phyloP scores from a whole-genome alignment of 2,888 invertebrate genomes.

The Carpatolechia fugitivella region DNA sequence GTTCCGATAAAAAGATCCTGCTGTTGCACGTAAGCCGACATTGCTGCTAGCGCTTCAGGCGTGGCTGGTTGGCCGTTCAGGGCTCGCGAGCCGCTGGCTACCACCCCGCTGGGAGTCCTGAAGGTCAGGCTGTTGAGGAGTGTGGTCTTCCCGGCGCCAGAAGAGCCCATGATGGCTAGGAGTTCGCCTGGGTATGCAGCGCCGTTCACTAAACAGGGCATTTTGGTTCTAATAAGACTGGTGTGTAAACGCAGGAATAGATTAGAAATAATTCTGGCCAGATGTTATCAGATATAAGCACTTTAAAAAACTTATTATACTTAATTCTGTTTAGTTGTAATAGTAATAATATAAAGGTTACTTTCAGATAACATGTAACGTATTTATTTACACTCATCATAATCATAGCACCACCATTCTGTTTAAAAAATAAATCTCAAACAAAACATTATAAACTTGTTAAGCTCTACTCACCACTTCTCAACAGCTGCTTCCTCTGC shows the following conservation, averaged over 20 bases:
- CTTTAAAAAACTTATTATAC: too few species aligned
- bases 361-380: too few species aligned
- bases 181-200: conserved; percentile 92
- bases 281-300: too few species aligned
- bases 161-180: conserved; percentile 92
- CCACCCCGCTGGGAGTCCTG: conserved; percentile 84
- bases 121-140: conserved; percentile 93
- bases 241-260: too few species aligned
- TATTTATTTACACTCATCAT: too few species aligned
- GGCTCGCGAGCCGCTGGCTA: conserved; percentile 79
- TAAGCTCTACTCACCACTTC: conserved; percentile 78
- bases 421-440: too few species aligned
- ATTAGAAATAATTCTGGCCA: too few species aligned
- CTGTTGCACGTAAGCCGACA: conserved; percentile 96
- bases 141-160: conserved; percentile 97
- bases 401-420: too few species aligned
- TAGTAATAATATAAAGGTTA: too few species aligned
- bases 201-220: conserved; percentile 82
- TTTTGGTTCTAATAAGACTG: too few species aligned
- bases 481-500: conserved; percentile 85
- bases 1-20: conserved; percentile 95
- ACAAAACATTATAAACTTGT: neutral
- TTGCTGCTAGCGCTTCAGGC: conserved; percentile 84
- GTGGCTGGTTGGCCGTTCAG: conserved; percentile 89
- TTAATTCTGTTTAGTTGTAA: too few species aligned